Evolutionary conservation across 2,113 vertebrate genomes (phyloP), one percentile per base, ranked within the genome.

Genomic region (Anoura caudifer): DNA sequence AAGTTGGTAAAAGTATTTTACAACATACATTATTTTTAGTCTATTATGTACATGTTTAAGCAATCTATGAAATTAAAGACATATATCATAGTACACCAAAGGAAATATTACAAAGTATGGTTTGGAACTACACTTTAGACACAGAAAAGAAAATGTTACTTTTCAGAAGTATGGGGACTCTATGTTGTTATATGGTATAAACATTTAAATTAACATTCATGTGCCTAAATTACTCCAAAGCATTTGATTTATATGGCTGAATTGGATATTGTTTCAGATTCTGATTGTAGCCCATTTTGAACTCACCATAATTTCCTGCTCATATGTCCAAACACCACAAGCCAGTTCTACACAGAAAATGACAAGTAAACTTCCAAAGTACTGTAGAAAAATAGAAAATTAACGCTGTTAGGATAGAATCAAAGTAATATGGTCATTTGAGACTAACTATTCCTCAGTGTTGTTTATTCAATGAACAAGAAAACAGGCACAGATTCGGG

Each of bases 271-370:
- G 16, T 2, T 84, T 91, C 70, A 93, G 77, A 95, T 85, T 82
- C 82, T 45, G 28, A 72, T 67, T 50, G 91, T 79, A 75, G 77
- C 73, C 45, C 79, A 95, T 95, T 95, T 93, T 95, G 95, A 95
- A 99, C 99, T 98, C 98, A 99, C 99, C 98, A 93, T 98, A 92
- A 99, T 95, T 97, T 99, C 99, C 98, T 99, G 99, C 43, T 99
- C 99, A 0, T 99, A 99, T 15, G 99, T 99, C 99, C 99, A 99
- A 85, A 99, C 99, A 13, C 99, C 99, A 91, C 99, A 99, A 93
- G 99, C 99, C 98, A 99, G 95, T 97, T 99, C 99, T 94, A 99
- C 98, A 22, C 99, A 99, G 99, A 99, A 99, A 98, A 99, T 99
- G 96, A 99, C 99, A 98, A 99, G 98, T 96, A 99, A 98, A 81